Conservation (phyloP, 2,113 vertebrate species). For the Amphiprion percula region DNA sequence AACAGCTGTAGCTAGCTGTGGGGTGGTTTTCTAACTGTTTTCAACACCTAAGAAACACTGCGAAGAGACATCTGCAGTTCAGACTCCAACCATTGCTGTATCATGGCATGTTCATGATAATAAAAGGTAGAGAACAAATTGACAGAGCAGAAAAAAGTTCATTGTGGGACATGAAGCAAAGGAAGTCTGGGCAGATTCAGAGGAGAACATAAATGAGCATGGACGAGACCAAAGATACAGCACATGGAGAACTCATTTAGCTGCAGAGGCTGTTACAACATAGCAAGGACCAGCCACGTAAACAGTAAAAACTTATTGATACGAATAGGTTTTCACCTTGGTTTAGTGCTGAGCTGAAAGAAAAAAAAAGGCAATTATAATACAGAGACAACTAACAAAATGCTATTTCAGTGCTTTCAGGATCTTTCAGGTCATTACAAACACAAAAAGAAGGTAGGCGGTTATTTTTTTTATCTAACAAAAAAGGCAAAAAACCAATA, state of each 20-base stretch:
- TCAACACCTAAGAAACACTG: not conserved
- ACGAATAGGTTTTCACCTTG: not conserved
- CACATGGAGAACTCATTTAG: not conserved
- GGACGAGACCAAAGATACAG: not conserved
- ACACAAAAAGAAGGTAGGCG: too few relatives aligned
- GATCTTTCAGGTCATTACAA: too few relatives aligned
- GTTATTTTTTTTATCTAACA: too few relatives aligned
- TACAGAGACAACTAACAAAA: too few relatives aligned
- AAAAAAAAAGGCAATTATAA: too few relatives aligned
- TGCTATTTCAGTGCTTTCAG: too few relatives aligned
- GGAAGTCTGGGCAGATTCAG: not conserved
- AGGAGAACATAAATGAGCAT: not conserved
- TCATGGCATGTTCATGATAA: not conserved
- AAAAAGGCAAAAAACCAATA: too few relatives aligned
- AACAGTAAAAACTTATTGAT: not conserved
- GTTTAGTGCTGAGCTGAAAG: not conserved
- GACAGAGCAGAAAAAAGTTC: not conserved
- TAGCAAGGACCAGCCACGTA: not conserved
- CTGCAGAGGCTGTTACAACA: not conserved
- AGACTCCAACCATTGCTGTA: not conserved
- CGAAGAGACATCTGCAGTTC: constrained; percentile 6
- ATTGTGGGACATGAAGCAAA: not conserved
- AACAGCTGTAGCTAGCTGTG: constrained; percentile 42
- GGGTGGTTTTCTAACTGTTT: constrained; percentile 18
- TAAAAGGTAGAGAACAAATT: not conserved